Evolutionary conservation across 2,797 vertebrate species (phyloP).

Genomic region (Notoglanidium macrostoma): DNA sequence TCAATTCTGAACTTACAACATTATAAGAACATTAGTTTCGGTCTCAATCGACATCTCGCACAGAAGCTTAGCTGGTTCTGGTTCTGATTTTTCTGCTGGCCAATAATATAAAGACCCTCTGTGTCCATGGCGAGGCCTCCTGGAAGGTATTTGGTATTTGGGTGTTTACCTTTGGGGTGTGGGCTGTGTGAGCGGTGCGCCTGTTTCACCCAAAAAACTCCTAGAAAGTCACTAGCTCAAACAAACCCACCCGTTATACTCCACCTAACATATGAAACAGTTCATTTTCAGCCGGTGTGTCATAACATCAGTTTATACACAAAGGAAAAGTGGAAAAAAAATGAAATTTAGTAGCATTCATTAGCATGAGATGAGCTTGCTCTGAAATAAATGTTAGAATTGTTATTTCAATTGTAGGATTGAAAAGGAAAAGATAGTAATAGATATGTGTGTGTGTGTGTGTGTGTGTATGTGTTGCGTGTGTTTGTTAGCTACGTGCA

Average conservation of each 20-base stretch:
- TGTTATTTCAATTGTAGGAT: neutral
- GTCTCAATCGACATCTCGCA: neutral
- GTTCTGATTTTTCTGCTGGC: slow-evolving; percentile 61
- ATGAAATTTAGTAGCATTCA: neutral
- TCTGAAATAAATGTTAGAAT: neutral
- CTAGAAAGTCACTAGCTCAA: slow-evolving; percentile 30
- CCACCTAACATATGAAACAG: neutral
- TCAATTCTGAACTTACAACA: neutral
- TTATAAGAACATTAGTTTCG: neutral
- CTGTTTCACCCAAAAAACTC: slow-evolving; percentile 44
- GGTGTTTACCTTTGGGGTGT: slow-evolving; percentile 59
- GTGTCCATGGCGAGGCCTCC: slow-evolving; percentile 71
- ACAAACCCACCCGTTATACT: slow-evolving; percentile 35
- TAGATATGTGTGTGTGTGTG: neutral
- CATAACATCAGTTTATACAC: neutral
- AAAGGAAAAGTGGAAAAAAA: neutral
- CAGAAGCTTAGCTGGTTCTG: neutral
- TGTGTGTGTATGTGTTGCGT: slow-evolving; percentile 37
- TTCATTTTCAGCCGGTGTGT: neutral
- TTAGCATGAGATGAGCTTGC: neutral
- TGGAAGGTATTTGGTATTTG: slow-evolving; percentile 61
- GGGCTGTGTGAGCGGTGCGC: slow-evolving; percentile 28
- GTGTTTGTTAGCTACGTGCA: slow-evolving; percentile 82
- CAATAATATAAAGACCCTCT: slow-evolving; percentile 74
- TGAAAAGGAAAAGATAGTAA: neutral